Conservation (phyloP, 35 echinoderm and acorn worm genomes). For the Hemicentrotus pulcherrimus region DNA sequence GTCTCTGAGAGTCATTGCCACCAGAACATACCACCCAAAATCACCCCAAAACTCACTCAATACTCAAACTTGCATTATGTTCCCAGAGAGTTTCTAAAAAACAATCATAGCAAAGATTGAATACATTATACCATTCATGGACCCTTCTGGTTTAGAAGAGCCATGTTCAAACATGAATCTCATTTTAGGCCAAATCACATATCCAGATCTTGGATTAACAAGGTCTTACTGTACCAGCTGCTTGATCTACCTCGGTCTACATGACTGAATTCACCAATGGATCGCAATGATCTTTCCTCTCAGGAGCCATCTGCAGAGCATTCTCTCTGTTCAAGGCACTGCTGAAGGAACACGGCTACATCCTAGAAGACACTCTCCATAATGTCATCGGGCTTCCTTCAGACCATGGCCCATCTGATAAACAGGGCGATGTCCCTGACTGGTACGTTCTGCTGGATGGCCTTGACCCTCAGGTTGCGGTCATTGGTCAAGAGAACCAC, state of each 20-base stretch:
- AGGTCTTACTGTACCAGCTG: neutral
- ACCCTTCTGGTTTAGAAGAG: too few relatives aligned
- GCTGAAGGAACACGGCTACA: neutral
- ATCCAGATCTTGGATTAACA: too few relatives aligned
- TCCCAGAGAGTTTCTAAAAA: too few relatives aligned
- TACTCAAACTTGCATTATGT: too few relatives aligned
- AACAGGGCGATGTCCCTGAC: slow-evolving; percentile 76
- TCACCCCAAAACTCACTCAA: too few relatives aligned
- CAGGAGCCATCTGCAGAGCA: neutral
- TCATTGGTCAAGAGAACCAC: slow-evolving; percentile 96
- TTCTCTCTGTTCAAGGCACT: neutral
- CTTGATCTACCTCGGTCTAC: neutral
- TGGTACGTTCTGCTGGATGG: slow-evolving; percentile 90
- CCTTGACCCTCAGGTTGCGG: slow-evolving; percentile 92
- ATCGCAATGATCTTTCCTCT: neutral
- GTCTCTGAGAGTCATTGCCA: too few relatives aligned
- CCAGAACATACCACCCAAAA: too few relatives aligned
- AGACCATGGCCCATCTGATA: slow-evolving; percentile 82
- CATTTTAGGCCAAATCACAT: too few relatives aligned
- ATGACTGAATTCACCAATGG: neutral
- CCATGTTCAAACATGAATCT: too few relatives aligned
- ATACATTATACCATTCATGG: too few relatives aligned
- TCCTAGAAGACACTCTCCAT: neutral
- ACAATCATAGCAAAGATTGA: too few relatives aligned
- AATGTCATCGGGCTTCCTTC: slow-evolving; percentile 26